Percentiles rank a stretch among this genome's conserved stretches.
Conservation (phyloP, 2,113 vertebrate genomes). For the Athene cunicularia region DNA sequence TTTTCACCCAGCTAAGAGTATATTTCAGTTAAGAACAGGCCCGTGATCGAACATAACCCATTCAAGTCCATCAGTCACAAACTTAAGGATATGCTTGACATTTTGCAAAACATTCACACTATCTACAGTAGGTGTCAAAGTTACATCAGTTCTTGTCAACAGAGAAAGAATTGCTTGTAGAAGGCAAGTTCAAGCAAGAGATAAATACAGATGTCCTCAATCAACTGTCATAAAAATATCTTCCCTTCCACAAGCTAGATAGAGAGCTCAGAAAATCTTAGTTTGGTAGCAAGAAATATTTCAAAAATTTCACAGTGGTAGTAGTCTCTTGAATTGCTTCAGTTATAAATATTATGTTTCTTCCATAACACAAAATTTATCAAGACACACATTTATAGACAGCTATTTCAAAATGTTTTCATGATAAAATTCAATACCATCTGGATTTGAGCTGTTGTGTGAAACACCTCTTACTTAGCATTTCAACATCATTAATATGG, state of each 20-base stretch:
- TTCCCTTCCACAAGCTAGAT: neutral
- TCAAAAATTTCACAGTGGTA: neutral
- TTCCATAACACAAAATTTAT: neutral
- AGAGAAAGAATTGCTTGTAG: neutral
- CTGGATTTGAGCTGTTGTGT: neutral
- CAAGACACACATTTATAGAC: neutral
- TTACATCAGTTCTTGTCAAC: neutral
- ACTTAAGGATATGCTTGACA: neutral
- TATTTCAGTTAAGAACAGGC: neutral
- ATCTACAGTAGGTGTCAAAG: neutral
- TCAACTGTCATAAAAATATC: neutral
- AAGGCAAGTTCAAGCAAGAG: neutral
- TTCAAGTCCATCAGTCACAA: neutral
- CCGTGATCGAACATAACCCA: neutral
- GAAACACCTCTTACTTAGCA: neutral
- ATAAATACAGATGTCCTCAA: neutral
- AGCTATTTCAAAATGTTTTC: neutral
- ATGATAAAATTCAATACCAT: neutral
- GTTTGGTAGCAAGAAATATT: neutral
- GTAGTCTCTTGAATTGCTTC: neutral
- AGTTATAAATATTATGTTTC: neutral
- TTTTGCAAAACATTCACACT: neutral
- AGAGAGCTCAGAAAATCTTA: neutral
- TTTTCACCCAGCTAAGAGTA: neutral
- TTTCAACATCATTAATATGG: neutral